phyloP scores from a whole-genome alignment of 2,888 invertebrate genomes.

The Dorcus hopei region DNA sequence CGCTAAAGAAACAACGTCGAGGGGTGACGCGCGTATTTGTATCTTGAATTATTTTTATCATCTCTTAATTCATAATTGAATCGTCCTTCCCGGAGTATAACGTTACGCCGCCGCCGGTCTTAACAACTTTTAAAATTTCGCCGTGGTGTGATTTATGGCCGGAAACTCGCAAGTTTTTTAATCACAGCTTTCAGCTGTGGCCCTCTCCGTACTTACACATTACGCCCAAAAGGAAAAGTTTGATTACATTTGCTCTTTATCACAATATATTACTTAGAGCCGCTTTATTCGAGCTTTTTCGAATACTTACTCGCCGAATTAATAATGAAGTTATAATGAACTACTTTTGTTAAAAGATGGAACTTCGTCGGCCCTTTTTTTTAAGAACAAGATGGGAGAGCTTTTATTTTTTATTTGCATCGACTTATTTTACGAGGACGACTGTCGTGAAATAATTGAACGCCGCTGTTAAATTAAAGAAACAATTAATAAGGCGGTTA shows the following conservation, averaged over 20 bases:
- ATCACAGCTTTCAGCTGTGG: not conserved
- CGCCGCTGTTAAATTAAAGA: not conserved
- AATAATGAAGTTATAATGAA: not conserved
- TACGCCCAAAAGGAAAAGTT: not conserved
- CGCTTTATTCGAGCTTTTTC: not conserved
- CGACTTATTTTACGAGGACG: not conserved
- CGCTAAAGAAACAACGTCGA: no score
- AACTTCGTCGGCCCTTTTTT: not conserved
- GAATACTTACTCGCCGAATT: not conserved
- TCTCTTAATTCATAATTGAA: conserved; percentile 1
- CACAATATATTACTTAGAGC: not conserved
- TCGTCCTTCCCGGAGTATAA: not conserved
- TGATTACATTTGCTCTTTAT: not conserved
- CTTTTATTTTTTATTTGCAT: no score
- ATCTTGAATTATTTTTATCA: no score
- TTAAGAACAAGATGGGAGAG: no score
- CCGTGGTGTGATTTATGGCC: not conserved
- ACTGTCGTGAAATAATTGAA: not conserved
- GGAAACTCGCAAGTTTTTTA: not conserved
- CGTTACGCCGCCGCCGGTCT: not conserved
- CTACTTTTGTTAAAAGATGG: not conserved
- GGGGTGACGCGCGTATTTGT: no score
- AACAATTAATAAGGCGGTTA: conserved; percentile 1
- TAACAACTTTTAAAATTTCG: conserved; percentile 2
- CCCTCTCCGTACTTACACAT: not conserved